These are phyloP conservation scores for Pogonognathellus flavescens DNA, from an alignment of 1,140 invertebrate genomes.

Conservation along the genomic window DNA sequence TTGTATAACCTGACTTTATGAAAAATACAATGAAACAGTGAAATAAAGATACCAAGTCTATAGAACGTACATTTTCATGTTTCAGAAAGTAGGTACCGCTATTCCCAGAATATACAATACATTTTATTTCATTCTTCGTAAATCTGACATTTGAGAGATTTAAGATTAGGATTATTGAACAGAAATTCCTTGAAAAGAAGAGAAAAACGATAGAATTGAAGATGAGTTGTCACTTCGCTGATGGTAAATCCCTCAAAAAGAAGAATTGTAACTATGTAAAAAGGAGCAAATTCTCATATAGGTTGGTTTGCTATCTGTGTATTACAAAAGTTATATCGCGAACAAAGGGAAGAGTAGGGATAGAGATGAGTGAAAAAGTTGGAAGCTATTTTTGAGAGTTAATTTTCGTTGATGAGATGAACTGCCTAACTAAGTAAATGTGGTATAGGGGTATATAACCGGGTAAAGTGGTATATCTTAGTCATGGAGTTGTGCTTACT, in stretches of 20 bases:
- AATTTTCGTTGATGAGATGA: constrained; percentile 58
- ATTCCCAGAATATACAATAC: no score
- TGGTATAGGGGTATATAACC: no score
- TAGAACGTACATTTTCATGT: no score
- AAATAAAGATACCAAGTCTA: no score
- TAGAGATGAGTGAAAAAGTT: constrained; percentile 48
- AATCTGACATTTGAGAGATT: no score
- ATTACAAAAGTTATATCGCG: background rate
- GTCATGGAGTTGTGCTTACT: background rate
- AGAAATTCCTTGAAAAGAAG: background rate
- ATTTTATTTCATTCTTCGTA: no score
- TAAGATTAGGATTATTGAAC: no score
- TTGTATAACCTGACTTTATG: no score
- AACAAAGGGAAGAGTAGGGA: constrained; percentile 28
- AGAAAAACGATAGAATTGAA: background rate
- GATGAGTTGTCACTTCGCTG: background rate
- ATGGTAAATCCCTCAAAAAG: background rate
- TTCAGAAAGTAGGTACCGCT: no score
- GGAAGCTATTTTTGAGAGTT: constrained; percentile 53
- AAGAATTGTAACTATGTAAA: background rate
- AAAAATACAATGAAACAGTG: no score
- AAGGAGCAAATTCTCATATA: background rate
- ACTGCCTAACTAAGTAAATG: constrained; percentile 31
- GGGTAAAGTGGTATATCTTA: background rate
- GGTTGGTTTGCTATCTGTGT: background rate